Conservation (phyloP, 1,140 invertebrate species). For the Lordiphosa collinella region DNA sequence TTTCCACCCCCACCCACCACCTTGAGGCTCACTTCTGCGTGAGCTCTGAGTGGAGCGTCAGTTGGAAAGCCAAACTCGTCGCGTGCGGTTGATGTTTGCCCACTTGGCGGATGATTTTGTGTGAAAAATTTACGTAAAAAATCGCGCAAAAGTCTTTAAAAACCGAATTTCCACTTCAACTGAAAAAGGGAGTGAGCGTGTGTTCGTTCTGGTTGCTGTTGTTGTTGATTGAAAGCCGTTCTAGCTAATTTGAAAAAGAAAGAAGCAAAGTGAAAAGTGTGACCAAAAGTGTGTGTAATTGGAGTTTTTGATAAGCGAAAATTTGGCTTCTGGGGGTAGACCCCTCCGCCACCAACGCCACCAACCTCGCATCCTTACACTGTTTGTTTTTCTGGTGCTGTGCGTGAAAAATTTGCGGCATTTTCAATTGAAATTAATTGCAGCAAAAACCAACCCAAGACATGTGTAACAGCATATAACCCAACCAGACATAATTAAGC, state of each 20-base stretch:
- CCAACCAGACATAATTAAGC: conserved; percentile 30
- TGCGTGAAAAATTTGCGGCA: conserved; percentile 26
- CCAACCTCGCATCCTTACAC: no score
- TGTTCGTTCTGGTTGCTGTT: not conserved
- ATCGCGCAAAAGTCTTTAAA: not conserved
- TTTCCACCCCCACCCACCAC: not conserved
- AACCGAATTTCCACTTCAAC: not conserved
- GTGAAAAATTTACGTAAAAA: conserved; percentile 4
- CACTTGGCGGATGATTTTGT: conserved; percentile 1
- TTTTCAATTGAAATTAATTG: conserved; percentile 52
- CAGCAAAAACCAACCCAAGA: conserved; percentile 6
- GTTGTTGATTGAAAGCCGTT: conserved; percentile 13
- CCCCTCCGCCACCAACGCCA: not conserved
- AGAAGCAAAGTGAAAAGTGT: conserved; percentile 31
- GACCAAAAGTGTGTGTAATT: conserved; percentile 36
- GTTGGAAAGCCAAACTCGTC: conserved; percentile 50
- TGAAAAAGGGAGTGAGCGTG: not conserved
- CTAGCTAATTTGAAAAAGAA: conserved; percentile 26
- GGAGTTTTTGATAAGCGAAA: conserved; percentile 22
- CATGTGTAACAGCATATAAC: conserved; percentile 2
- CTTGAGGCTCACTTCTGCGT: not conserved
- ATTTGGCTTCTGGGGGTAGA: not conserved
- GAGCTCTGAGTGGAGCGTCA: conserved; percentile 16
- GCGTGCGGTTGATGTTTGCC: conserved; percentile 40
- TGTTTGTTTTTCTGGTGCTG: conserved; percentile 4